Conservation (phyloP, 2,113 vertebrate genomes). For the Craseonycteris thonglongyai region DNA sequence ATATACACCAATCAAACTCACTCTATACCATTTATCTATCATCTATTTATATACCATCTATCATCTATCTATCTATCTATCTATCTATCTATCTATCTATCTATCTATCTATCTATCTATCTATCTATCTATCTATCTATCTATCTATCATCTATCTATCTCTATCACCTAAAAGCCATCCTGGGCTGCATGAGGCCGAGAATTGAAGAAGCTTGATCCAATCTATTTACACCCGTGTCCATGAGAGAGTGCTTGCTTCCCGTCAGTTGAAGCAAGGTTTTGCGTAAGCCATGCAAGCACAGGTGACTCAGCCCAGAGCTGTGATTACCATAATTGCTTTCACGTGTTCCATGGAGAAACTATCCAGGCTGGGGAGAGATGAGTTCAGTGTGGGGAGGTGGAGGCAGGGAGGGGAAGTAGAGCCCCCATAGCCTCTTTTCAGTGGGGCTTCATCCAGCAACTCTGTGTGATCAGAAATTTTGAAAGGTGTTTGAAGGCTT, state of each 20-base stretch:
- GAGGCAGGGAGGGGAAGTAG: too few species aligned
- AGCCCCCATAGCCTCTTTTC: background rate
- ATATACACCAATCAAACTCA: background rate
- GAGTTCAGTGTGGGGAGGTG: background rate
- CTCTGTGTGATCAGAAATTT: background rate
- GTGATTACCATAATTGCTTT: conserved; percentile 43
- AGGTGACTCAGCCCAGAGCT: background rate
- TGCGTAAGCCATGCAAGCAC: background rate
- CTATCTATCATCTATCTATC: too few species aligned
- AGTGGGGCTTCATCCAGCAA: background rate
- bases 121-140: too few species aligned
- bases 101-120: background rate
- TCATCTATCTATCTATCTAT: background rate
- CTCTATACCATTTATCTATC: background rate
- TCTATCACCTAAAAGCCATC: too few species aligned
- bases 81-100: background rate
- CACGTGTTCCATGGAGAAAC: background rate
- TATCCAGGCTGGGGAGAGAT: background rate
- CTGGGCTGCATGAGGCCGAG: too few species aligned
- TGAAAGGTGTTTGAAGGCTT: background rate
- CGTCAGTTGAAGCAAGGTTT: background rate
- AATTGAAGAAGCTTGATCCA: too few species aligned
- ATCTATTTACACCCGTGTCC: background rate
- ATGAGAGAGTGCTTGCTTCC: background rate
- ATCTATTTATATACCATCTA: background rate